phyloP scores from a whole-genome alignment of 2,113 vertebrate species.

The Callocephalon fimbriatum region DNA sequence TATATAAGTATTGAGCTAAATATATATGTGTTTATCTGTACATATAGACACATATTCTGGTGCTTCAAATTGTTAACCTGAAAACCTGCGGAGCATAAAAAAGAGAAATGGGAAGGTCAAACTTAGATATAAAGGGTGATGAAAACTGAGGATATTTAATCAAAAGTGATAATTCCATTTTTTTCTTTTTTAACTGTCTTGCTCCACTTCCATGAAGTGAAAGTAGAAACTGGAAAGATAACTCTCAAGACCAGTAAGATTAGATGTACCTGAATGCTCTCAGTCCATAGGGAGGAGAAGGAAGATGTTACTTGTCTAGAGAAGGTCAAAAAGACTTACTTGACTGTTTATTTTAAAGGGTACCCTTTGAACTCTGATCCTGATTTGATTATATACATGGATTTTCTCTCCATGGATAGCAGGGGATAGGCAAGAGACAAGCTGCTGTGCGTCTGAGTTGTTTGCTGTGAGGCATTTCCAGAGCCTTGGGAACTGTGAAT shows the following conservation, averaged over 20 bases:
- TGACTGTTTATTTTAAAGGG: background rate
- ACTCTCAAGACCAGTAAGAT: background rate
- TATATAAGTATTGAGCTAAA: background rate
- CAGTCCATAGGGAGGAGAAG: background rate
- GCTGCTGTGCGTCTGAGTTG: background rate
- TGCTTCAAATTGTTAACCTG: background rate
- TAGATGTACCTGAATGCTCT: background rate
- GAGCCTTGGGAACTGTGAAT: background rate
- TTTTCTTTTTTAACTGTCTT: background rate
- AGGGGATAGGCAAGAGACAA: background rate
- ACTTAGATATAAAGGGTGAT: background rate
- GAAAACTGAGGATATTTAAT: background rate
- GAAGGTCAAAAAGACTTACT: background rate
- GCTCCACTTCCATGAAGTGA: background rate
- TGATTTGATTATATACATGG: rapidly evolving
- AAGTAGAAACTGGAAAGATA: background rate
- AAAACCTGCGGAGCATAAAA: background rate
- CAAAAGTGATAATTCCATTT: background rate
- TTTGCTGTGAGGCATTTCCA: background rate
- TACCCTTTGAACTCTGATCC: background rate
- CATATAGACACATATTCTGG: background rate
- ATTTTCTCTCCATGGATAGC: background rate
- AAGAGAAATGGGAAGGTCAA: background rate
- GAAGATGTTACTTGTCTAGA: background rate
- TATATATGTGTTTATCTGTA: background rate